Conservation (phyloP, 2,797 vertebrate genomes). For the Buceros bicornis region DNA sequence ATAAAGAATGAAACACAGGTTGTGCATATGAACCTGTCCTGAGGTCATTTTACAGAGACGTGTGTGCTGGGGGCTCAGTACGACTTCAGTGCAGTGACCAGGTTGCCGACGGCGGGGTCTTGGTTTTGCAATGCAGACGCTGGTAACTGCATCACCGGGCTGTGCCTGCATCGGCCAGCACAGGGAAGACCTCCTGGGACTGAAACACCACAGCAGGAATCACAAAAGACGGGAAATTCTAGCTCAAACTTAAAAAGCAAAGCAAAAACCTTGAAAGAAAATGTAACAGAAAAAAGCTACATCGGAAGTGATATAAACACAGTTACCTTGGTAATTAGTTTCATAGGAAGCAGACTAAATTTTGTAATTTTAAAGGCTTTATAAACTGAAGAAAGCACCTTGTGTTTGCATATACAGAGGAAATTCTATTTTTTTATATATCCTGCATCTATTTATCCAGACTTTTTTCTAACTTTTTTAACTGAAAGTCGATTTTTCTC, state of each 20-base stretch:
- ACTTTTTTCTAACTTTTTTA: neutral
- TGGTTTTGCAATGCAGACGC: neutral
- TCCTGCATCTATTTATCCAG: neutral
- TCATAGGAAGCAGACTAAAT: neutral
- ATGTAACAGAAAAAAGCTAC: neutral
- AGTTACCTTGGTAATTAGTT: neutral
- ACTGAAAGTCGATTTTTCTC: too few relatives aligned
- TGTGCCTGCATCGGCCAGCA: fast-evolving
- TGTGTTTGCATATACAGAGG: neutral
- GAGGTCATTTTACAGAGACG: neutral
- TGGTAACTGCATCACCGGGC: neutral
- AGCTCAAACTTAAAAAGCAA: neutral
- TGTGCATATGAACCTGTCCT: neutral
- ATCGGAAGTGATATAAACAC: neutral
- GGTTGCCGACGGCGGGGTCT: neutral
- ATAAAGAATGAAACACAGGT: neutral
- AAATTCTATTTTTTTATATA: neutral
- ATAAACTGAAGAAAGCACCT: neutral
- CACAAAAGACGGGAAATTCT: neutral
- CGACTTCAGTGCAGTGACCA: neutral
- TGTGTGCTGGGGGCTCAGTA: too few relatives aligned
- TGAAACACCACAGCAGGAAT: neutral
- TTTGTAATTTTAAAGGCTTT: neutral
- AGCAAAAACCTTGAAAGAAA: neutral
- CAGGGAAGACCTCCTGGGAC: neutral